phyloP scores from a whole-genome alignment of 92 coral and sea anemone genomes.

The Actinostola sp. region DNA sequence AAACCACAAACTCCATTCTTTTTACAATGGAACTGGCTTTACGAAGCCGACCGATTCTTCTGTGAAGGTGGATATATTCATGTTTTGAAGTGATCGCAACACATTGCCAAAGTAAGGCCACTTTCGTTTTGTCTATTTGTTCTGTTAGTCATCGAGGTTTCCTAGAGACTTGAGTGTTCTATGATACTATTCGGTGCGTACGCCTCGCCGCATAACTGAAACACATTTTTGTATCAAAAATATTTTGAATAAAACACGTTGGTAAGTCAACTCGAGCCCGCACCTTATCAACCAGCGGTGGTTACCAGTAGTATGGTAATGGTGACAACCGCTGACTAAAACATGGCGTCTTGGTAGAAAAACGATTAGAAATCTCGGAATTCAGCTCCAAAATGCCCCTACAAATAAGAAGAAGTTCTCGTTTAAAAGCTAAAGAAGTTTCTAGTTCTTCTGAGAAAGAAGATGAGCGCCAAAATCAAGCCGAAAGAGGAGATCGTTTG shows the following conservation, averaged over 20 bases:
- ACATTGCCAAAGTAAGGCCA: no score
- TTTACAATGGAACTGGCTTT: no score
- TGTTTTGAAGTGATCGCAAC: no score
- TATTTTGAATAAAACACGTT: constrained; percentile 28
- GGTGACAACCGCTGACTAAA: constrained; percentile 14
- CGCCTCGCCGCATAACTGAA: background rate
- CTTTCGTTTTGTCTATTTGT: background rate
- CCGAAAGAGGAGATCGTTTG: background rate
- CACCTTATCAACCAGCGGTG: constrained; percentile 12
- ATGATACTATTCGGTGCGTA: background rate
- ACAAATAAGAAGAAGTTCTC: constrained; percentile 43
- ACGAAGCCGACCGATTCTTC: no score
- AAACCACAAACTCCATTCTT: no score
- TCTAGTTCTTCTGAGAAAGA: constrained; percentile 10
- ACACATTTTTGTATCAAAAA: constrained; percentile 18
- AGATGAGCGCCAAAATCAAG: constrained; percentile 27
- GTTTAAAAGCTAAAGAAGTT: constrained; percentile 38
- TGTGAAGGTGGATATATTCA: no score
- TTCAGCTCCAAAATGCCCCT: constrained; percentile 10
- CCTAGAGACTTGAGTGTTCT: constrained; percentile 17
- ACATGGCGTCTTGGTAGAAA: background rate
- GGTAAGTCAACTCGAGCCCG: constrained; percentile 18
- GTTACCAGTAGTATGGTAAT: background rate
- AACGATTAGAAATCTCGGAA: background rate
- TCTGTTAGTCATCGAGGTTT: constrained; percentile 3